A percentile compares a stretch with the other conserved stretches of the same genome.
These are phyloP conservation scores for Gallinago nigripennis DNA, from an alignment of 2,797 vertebrate genomes.

Conservation along the genomic window DNA sequence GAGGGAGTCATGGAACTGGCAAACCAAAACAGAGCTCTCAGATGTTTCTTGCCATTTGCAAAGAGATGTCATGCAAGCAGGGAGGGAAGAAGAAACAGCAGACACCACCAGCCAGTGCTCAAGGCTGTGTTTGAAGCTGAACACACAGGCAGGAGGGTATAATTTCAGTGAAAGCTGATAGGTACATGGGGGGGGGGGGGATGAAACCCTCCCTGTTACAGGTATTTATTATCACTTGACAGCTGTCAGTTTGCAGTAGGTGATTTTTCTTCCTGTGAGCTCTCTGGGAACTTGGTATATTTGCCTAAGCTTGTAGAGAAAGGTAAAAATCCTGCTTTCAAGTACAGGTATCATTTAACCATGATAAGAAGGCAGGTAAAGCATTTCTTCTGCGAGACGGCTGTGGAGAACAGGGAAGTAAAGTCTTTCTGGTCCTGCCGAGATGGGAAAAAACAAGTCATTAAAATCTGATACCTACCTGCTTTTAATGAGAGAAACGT, in stretches of 20 bases:
- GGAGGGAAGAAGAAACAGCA: neutral
- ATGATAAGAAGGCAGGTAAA: constrained; percentile 24
- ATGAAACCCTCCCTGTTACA: constrained; percentile 20
- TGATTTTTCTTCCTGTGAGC: constrained; percentile 54
- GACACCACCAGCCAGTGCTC: neutral
- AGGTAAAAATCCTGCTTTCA: constrained; percentile 38
- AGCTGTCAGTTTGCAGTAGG: constrained; percentile 66
- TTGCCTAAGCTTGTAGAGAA: constrained; percentile 41
- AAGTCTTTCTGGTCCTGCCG: constrained; percentile 37
- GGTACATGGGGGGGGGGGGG: neutral
- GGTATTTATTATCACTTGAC: constrained; percentile 53
- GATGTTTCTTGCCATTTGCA: neutral
- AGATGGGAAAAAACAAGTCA: constrained; percentile 53
- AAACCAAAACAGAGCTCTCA: neutral
- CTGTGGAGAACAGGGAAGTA: constrained; percentile 38
- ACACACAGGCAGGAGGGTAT: neutral
- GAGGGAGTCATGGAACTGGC: neutral
- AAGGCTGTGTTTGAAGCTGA: constrained; percentile 30
- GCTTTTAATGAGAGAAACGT: constrained; percentile 54
- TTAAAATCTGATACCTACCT: constrained; percentile 60
- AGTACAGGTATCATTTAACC: constrained; percentile 54
- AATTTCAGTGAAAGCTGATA: constrained; percentile 57
- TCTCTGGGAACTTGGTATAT: constrained; percentile 61
- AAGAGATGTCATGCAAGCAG: neutral
- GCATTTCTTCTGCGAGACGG: constrained; percentile 24